Conservation (phyloP, 2,113 vertebrate species). For the Colinus virginianus region DNA sequence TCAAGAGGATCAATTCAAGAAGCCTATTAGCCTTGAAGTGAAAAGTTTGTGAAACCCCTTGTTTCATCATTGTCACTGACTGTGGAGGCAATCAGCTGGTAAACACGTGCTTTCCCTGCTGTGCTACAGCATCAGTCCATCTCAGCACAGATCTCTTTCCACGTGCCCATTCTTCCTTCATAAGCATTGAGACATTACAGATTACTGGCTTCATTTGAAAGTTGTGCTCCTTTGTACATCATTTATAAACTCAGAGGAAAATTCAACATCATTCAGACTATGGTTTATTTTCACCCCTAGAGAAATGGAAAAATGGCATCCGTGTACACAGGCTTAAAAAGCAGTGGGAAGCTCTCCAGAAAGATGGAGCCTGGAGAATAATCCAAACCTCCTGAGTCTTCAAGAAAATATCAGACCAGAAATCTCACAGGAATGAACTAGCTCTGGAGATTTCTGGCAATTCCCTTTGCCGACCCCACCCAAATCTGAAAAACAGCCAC, state of each 20-base stretch:
- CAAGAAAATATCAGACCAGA: conserved; percentile 48
- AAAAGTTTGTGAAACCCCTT: neutral
- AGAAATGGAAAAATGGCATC: conserved; percentile 20
- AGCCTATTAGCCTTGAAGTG: neutral
- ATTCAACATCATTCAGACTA: conserved; percentile 35
- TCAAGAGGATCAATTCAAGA: neutral
- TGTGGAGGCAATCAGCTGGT: neutral
- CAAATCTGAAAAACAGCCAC: conserved; percentile 25
- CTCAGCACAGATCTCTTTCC: neutral
- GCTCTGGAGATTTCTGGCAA: conserved; percentile 55
- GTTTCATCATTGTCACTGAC: neutral
- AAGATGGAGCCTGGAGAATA: conserved; percentile 2
- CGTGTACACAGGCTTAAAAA: neutral
- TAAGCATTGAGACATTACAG: neutral
- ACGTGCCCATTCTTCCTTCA: neutral
- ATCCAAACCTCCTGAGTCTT: conserved; percentile 50
- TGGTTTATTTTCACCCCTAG: neutral
- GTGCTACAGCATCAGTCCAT: neutral
- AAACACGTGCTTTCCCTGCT: neutral
- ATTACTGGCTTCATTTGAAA: neutral
- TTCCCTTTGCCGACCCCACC: conserved; percentile 17
- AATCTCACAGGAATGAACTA: conserved; percentile 18
- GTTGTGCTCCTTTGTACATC: neutral
- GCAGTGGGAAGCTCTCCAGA: conserved; percentile 27
- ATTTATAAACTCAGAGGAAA: conserved; percentile 55